These are phyloP conservation scores for Pavo muticus DNA, from an alignment of 2,113 vertebrate species.

Conservation along the genomic window DNA sequence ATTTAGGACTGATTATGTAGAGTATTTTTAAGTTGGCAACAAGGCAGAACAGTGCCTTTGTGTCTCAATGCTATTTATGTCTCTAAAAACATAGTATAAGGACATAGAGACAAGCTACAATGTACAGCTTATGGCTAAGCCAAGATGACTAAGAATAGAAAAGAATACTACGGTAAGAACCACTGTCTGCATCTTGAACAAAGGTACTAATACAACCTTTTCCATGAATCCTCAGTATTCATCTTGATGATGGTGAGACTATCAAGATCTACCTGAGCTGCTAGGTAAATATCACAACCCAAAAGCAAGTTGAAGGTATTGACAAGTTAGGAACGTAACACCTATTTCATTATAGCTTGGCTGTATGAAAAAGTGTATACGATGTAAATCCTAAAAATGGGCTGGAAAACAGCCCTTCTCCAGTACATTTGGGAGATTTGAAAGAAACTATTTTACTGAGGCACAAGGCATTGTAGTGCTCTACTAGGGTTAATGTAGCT, in stretches of 20 bases:
- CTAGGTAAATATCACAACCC: neutral
- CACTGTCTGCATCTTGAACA: neutral
- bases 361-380: neutral
- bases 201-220: neutral
- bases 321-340: neutral
- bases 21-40: neutral
- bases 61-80: neutral
- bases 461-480: neutral
- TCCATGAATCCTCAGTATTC: neutral
- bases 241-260: neutral
- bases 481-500: neutral
- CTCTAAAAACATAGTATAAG: neutral
- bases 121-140: neutral
- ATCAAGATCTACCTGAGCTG: neutral
- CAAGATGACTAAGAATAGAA: neutral
- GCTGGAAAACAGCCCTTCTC: neutral
- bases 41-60: neutral
- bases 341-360: neutral
- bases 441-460: neutral
- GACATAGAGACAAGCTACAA: neutral
- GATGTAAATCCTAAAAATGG: neutral
- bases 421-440: neutral
- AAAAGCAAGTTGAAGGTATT: neutral
- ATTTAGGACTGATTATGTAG: neutral
- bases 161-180: neutral